Evolutionary conservation across 2,888 invertebrate species (phyloP), one percentile per base, ranked within the genome.

Genomic region (Orthosia incerta): DNA sequence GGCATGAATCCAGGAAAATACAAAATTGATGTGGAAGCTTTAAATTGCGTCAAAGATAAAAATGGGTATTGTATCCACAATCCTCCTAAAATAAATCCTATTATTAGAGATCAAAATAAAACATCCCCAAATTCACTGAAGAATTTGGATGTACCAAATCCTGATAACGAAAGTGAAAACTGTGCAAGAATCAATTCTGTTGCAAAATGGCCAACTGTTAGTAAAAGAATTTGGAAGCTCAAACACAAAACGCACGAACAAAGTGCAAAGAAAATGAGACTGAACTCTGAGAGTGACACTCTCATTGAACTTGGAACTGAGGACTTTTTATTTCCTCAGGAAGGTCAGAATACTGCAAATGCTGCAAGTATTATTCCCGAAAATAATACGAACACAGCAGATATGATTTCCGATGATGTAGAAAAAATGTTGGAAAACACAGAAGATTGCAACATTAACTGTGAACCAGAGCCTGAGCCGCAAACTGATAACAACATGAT

Each of bases 1-100:
- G 95, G 93, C 15, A 90, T 96, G 87, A 92, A 87, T 66, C 93
- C 96, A 45, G 96, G 96, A 20, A 93, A 94, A 79, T 95, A 96
- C 84, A 92, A 93, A 74, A 83, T 96, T 1, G 93, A 95, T 74
- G 90, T 95, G 67, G 93, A 94, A 45, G 95, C 94, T 1, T 88
- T 96, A 45, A 91, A 89, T 72, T 96, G 96, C 79, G 91, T 93
- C 4, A 95, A 94, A 86, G 93, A 95, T 79, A 91, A 91, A 79
- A 92, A 94, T 71, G 95, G 95, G 3, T 89, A 89, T 83, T 96
- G 96, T 80, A 81, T 90, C 56, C 96, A 96, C 82, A 94, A 94
- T 82, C 94, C 93, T 72, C 87, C 69, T 72, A 86, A 78, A 87
- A 76, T 66, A 78, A 88, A 71, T 76, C 85, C 56, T 84, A 80